Conservation (phyloP, 2,797 vertebrate species). For the Taenioides sp. region DNA sequence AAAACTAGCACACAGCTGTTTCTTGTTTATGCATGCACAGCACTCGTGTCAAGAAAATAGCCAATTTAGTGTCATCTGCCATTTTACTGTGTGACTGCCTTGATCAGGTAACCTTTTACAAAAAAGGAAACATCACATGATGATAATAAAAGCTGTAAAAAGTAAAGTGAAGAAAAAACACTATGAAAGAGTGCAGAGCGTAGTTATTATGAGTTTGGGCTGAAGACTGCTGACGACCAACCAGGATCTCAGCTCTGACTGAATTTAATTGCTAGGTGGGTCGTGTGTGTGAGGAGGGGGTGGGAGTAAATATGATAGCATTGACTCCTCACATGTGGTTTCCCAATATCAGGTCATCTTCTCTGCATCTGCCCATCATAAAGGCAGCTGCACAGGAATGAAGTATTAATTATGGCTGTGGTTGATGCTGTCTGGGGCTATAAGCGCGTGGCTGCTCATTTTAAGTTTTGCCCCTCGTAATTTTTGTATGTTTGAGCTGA, state of each 20-base stretch:
- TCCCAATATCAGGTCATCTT: slow-evolving; percentile 77
- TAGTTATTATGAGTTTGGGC: slow-evolving; percentile 75
- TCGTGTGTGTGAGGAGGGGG: slow-evolving; percentile 59
- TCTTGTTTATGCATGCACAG: too few species aligned
- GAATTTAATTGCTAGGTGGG: slow-evolving; percentile 75
- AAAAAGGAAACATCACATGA: slow-evolving; percentile 2
- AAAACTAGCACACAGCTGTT: too few species aligned
- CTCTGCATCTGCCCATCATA: slow-evolving; percentile 75
- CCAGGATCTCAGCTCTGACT: slow-evolving; percentile 78
- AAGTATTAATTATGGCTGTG: slow-evolving; percentile 86
- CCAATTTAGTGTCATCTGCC: background rate
- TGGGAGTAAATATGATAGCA: slow-evolving; percentile 80
- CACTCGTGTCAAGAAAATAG: too few species aligned
- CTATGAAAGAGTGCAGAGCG: slow-evolving; percentile 54
- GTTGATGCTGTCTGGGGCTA: slow-evolving; percentile 76
- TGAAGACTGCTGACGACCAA: slow-evolving; percentile 71
- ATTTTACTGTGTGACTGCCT: background rate
- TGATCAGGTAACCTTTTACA: background rate
- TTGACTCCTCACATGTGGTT: slow-evolving; percentile 79
- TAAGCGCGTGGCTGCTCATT: slow-evolving; percentile 72
- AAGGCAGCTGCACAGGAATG: slow-evolving; percentile 77
- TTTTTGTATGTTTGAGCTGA: slow-evolving; percentile 73
- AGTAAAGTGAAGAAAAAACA: slow-evolving; percentile 13
- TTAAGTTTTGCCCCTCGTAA: slow-evolving; percentile 77
- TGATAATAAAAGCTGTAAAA: slow-evolving; percentile 53